Evolutionary conservation across 2,797 vertebrate species (phyloP).

Genomic region (Oreonectes daqikongensis): DNA sequence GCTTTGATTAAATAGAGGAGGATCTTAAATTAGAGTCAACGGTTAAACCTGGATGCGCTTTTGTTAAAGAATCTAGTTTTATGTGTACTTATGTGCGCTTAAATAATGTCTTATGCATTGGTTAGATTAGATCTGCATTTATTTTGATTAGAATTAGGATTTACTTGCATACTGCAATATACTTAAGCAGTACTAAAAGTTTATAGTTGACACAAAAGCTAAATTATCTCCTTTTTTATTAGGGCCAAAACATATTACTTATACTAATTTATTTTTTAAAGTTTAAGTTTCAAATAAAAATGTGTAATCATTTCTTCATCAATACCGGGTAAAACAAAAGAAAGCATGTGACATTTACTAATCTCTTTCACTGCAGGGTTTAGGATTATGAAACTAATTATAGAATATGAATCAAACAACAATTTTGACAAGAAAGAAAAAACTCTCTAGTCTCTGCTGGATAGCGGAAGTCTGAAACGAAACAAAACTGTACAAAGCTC

Average conservation of each 20-base stretch:
- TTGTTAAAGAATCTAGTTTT: background rate
- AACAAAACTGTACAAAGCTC: background rate
- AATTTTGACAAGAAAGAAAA: background rate
- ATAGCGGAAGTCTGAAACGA: background rate
- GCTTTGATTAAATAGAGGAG: conserved; percentile 40
- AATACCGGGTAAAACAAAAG: background rate
- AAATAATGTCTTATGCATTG: background rate
- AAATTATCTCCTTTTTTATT: no score
- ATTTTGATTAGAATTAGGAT: no score
- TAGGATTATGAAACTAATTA: conserved; percentile 2
- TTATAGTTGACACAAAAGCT: no score
- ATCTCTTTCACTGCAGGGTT: background rate
- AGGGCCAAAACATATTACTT: no score
- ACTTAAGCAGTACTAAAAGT: no score
- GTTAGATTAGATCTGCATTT: background rate
- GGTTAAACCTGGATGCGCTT: background rate
- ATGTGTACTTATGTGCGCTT: no score
- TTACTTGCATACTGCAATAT: no score
- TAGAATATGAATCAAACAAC: background rate
- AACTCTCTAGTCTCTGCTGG: background rate
- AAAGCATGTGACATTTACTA: background rate
- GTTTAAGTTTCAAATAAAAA: no score
- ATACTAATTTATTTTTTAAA: no score
- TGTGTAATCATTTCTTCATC: no score
- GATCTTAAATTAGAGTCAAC: background rate